Evolutionary conservation across 1,140 invertebrate genomes (phyloP), one percentile per base, ranked within the genome.

Genomic region (Drosophila mojavensis): DNA sequence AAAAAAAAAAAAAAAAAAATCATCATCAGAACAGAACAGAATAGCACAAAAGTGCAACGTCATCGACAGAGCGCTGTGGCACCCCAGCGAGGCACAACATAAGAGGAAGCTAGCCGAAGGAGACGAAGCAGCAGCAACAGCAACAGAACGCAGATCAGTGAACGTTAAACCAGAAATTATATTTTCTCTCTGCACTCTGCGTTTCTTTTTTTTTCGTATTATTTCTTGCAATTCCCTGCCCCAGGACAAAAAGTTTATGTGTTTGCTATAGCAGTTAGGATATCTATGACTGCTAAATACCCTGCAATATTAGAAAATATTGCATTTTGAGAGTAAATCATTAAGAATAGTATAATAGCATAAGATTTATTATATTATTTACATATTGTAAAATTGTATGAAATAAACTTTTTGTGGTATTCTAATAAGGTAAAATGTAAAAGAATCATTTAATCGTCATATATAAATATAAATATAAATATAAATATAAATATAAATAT

Each of bases 21-120:
- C 20, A 54, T 6, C 43, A 47, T 47, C 43, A 17, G 15, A 73
- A 79, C 54, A 68, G 64, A 56, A 66, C 64, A 62, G 60, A 61
- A 62, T 63, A 67, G 54, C 41, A 26, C 51, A 68, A 68, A 89
- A 84, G 55, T 89, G 81, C 84, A 88, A 90, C 80, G 84, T 88
- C 84, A 88, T 83, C 84, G 79, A 47, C 28, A 30, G 43, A 47
- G 53, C 43, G 20, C 41, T 39, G 47, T 60, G 63, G 69, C 69
- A 72, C 70, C 64, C 70, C 64, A 53, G 13, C 24, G 17, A 24
- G 48, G 26, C 41, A 33, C 20, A 36, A 60, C 48, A 53, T 43
- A 60, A 28, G 28, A 20, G 15, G 43, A 15, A 47, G 43, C 43
- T 20, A 47, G 43, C 1, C 7, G n/a, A 45, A 20, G 53, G 10